Conservation (phyloP, 2,888 invertebrate genomes). For the Cheilosia pagana region DNA sequence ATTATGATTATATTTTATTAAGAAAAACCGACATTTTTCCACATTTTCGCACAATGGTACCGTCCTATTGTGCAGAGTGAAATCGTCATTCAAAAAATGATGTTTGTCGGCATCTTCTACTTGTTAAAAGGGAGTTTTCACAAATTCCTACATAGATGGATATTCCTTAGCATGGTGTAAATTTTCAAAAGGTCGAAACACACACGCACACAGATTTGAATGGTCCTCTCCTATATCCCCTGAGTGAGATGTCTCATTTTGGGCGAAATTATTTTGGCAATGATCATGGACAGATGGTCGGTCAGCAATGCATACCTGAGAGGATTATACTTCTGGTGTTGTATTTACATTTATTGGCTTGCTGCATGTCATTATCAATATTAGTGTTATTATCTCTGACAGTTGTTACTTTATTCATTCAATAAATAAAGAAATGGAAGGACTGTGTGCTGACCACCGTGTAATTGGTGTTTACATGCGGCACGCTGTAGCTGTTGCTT, state of each 20-base stretch:
- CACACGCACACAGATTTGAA: not conserved
- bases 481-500: not conserved
- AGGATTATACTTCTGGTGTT: constrained; percentile 61
- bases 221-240: not conserved
- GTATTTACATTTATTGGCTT: constrained; percentile 65
- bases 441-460: constrained; percentile 48
- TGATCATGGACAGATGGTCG: constrained; percentile 51
- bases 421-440: constrained; percentile 20
- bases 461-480: constrained; percentile 52
- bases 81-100: constrained; percentile 12
- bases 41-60: constrained; percentile 26
- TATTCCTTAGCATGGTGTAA: constrained; percentile 1
- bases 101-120: constrained; percentile 53
- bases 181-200: constrained; percentile 17
- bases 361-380: constrained; percentile 68
- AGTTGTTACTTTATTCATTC: constrained; percentile 54
- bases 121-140: constrained; percentile 11
- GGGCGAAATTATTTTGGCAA: constrained; percentile 12
- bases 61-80: constrained; percentile 23
- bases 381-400: constrained; percentile 64
- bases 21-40: constrained; percentile 22
- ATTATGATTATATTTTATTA: constrained; percentile 57
- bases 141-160: not conserved
- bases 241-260: constrained; percentile 29
- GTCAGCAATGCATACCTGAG: constrained; percentile 10